These are phyloP conservation scores for Myotis yumanensis DNA, from an alignment of 2,113 vertebrate species.

Conservation along the genomic window DNA sequence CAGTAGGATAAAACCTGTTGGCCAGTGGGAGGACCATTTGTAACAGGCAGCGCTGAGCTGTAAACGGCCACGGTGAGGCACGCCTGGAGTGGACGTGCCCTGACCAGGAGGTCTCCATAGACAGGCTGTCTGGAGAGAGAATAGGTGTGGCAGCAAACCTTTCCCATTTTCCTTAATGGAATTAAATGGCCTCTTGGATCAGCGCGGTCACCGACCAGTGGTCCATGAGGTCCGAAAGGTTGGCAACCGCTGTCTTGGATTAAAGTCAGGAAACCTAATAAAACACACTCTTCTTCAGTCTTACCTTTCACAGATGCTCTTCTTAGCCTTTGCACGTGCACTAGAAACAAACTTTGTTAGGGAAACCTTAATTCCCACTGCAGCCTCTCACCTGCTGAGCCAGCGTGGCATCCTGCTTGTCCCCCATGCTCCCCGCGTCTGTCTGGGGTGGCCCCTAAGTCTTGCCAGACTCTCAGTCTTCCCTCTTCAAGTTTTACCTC, in stretches of 20 bases:
- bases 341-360: not conserved
- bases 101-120: not conserved
- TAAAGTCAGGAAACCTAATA: not conserved
- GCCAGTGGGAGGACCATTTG: accelerated
- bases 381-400: no score
- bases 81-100: accelerated
- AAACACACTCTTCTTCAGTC: not conserved
- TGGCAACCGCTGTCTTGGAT: no score
- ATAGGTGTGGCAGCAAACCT: accelerated
- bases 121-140: accelerated
- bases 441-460: accelerated
- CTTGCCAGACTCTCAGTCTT: not conserved
- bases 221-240: no score
- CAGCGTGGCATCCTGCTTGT: accelerated
- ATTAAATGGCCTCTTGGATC: not conserved
- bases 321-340: not conserved
- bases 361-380: accelerated
- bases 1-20: not conserved
- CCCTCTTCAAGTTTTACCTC: accelerated
- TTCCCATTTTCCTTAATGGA: not conserved
- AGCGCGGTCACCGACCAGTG: no score
- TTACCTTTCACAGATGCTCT: not conserved
- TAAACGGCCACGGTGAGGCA: accelerated
- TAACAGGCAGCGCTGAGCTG: not conserved
- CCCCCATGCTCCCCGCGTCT: accelerated